Evolutionary conservation across 1,140 invertebrate genomes (phyloP), one percentile per base, ranked within the genome.

Genomic region (Arctopsyche grandis): DNA sequence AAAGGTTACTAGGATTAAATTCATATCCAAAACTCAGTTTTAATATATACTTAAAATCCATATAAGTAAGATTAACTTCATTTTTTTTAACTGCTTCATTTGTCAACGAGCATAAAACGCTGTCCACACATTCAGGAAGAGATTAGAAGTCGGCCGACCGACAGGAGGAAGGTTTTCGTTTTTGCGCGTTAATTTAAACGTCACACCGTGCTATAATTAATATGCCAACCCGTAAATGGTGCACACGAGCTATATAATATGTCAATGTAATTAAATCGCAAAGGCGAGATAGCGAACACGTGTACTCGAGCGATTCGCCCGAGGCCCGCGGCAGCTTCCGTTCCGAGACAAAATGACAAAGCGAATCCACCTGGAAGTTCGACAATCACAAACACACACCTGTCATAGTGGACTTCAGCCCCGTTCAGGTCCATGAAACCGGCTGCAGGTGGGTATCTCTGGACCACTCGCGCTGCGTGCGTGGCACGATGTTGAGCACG

Each of bases 401-500:
- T 91, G 87, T 96, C 94, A 86, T 95, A 96, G 85, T 94, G 93
- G 84, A 96, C 94, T 84, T 95, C 93, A 79, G 94, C 93, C 78
- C 93, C 93, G 78, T 91, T 91, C 46, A 95, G 87, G 88, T 95
- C 93, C 83, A 93, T 91, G 80, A 89, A 90, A 83, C 90, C 89
- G 85, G 90, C 85, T 86, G 84, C 89, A 79, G 81, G 87, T 14
- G 78, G 81, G 26, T 80, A 82, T 10, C 79, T 38, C 63, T 88
- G 88, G 69, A 92, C 87, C 4, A 92, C 86, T 16, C 90, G 88
- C 0, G 92, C 91, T 0, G 91, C 90, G 75, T 92, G 89, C 0
- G 91, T 91, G 29, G 90, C 88, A 63, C 91, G 88, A 84, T 93
- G 92, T 82, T 92, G 91, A 5, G 92, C 91, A 83, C 92, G 90